A percentile compares a stretch with the other conserved stretches of the same genome.
Conservation (phyloP, 2,888 invertebrate species). For the Oligia latruncula region DNA sequence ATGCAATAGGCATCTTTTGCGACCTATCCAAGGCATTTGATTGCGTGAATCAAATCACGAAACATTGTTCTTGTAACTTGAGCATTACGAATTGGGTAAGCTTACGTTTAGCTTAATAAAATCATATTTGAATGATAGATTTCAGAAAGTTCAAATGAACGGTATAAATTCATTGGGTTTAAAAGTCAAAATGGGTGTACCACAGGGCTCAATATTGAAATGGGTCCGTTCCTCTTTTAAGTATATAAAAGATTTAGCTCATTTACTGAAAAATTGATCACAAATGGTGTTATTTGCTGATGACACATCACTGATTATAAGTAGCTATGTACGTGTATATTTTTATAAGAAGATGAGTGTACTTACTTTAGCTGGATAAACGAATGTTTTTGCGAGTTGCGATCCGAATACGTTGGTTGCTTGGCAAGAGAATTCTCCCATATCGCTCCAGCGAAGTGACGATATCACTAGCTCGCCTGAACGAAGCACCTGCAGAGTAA, state of each 20-base stretch:
- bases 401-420: constrained; percentile 92
- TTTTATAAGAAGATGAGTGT: neutral
- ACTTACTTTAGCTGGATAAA: constrained; percentile 92
- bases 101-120: neutral
- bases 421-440: constrained; percentile 95
- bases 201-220: too few relatives aligned
- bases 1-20: neutral
- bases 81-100: neutral
- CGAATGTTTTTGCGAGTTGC: constrained; percentile 92
- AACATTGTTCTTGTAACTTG: neutral
- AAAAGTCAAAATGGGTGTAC: too few relatives aligned
- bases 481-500: constrained; percentile 88
- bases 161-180: too few relatives aligned
- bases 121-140: neutral
- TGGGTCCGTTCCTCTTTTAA: too few relatives aligned
- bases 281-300: too few relatives aligned
- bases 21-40: neutral
- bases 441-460: constrained; percentile 94
- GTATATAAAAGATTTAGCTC: too few relatives aligned
- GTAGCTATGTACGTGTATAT: too few relatives aligned
- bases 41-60: neutral
- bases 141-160: neutral
- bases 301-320: too few relatives aligned
- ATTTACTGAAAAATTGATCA: too few relatives aligned
- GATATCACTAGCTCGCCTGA: constrained; percentile 95